phyloP scores from a whole-genome alignment of 2,888 invertebrate species.

The Beris morrisii region DNA sequence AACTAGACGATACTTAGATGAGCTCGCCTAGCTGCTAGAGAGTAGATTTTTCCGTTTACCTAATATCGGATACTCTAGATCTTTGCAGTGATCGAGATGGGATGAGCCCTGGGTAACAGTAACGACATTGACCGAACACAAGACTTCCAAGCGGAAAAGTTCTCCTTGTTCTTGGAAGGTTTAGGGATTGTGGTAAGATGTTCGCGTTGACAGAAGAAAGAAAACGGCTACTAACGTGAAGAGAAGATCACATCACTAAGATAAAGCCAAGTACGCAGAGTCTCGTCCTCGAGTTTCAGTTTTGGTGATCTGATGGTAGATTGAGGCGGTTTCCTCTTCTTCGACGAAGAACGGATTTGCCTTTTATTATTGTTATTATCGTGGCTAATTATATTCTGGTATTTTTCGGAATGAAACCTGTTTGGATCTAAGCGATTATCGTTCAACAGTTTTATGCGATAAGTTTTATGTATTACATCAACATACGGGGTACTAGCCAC shows the following conservation, averaged over 20 bases:
- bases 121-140: slow-evolving; percentile 8
- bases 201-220: no score
- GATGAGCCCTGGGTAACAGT: slow-evolving; percentile 15
- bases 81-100: slow-evolving; percentile 25
- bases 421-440: no score
- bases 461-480: no score
- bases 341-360: not conserved
- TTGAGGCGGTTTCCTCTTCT: not conserved
- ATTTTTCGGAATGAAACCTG: not conserved
- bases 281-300: not conserved
- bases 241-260: no score
- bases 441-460: no score
- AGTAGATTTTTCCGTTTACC: slow-evolving; percentile 17
- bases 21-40: not conserved
- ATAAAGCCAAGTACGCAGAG: not conserved
- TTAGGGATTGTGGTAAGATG: no score
- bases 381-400: slow-evolving; percentile 12
- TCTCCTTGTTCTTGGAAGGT: no score
- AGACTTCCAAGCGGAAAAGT: slow-evolving; percentile 1
- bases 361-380: slow-evolving; percentile 24
- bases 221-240: no score
- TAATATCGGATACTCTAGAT: slow-evolving; percentile 26
- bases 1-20: not conserved
- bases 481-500: no score
- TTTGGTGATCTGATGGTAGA: slow-evolving; percentile 10